Evolutionary conservation across 2,797 vertebrate species (phyloP), one percentile per base, ranked within the genome.

Genomic region (Pantherophis vulpinus): DNA sequence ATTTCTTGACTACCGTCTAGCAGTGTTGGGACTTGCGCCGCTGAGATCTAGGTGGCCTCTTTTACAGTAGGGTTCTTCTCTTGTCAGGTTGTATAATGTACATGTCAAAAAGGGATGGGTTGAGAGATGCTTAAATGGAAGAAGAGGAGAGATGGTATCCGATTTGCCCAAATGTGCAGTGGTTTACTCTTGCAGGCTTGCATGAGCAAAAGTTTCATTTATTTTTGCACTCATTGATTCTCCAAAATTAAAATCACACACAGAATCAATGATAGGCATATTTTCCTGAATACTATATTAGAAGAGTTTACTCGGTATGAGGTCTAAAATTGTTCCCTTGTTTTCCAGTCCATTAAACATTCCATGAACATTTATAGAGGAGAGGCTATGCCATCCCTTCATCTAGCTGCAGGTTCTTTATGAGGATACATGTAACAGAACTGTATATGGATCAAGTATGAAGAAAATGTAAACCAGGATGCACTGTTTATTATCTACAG

Each of bases 401-500:
- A 47, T 25, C 89, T 54, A 66, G 58, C 90, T 95, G 94, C 92
- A 95, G 94, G 94, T 94, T 94, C 42, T 97, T 96, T 90, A 29
- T 63, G 92, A 91, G 93, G 94, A 54, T 56, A 92, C 89, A 94
- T 96, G 93, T 92, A 91, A 95, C 96, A 96, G 94, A 96, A 92
- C 11, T 94, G 37, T 95, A 93, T 59, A 95, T 79, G 95, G 66
- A 95, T 97, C 93, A 94, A 87, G 92, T 94, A 94, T 95, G 79
- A 93, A 92, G 90, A 95, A 94, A 89, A 93, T 90, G 95, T 96
- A 93, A 93, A 96, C 83, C 47, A 94, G 95, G 90, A 63, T 92
- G 94, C 93, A 5, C 92, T 96, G 63, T 96, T 97, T 97, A 96
- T 96, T 87, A 79, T 93, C 92, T 96, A 95, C 92, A 95, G 93